Base-by-base conservation (phyloP, 2,888 invertebrate genomes). In the Fragum sueziense region DNA sequence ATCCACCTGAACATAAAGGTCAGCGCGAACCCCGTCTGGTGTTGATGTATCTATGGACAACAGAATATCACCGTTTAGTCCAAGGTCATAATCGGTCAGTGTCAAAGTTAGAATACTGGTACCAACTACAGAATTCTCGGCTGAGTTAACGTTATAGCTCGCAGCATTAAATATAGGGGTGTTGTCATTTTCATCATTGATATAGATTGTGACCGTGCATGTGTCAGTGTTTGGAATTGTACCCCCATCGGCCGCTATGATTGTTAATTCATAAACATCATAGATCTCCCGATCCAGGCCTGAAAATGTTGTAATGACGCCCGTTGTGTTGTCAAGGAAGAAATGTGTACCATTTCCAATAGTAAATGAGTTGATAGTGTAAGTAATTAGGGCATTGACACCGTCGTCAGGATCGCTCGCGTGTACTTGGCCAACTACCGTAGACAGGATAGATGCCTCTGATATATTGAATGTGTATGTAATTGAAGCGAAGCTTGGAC, bases 121-220 rank as follows among this genome's bases (percentile, higher is more conserved):
- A 4, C 84, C 86, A 0, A 84, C 71, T 0, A 82, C 69, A 20
- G 80, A 72, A 73, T 89, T 88, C 77, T 91, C 91, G 0, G 75
- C 29, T 9, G 88, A 73, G 4, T 74, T 79, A 14, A 79, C 87
- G 0, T 74, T n/a, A 33, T 61, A 61, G 33, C 33, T 33, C 17
- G n/a, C 33, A 7, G 31, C 17, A 20, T 61, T 33, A 73, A 90
- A 89, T 9, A 68, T 57, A 1, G 90, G 90, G 0, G 84, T 61
- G 47, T 89, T 89, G 74, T 90, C 90, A 70, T 90, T 90, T 6
- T 88, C 22, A 71, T 90, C 90, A n/a, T 62, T 62, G 9, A 90
- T 73, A 7, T 74, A 77, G 7, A 90, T 78, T 25, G 75, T 61
- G 1, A 87, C 88, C 17, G 85, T 37, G 54, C 82, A 82, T 25